phyloP scores from a whole-genome alignment of 2,797 vertebrate species.

The Babyrousa celebensis region DNA sequence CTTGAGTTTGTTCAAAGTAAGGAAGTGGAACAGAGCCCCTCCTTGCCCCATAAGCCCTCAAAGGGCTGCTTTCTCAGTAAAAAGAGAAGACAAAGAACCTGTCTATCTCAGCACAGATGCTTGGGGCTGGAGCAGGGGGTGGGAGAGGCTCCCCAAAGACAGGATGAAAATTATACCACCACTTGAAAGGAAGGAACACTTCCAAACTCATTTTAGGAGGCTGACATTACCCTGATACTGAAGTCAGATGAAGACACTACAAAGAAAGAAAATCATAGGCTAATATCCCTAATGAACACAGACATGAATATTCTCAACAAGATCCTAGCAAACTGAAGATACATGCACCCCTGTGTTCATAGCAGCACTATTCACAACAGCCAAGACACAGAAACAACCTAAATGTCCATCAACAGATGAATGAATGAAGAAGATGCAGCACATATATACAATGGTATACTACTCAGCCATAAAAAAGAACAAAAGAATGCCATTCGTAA shows the following conservation, averaged over 20 bases:
- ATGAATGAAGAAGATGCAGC: too few relatives aligned
- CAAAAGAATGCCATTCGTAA: too few relatives aligned
- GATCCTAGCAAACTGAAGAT: background rate
- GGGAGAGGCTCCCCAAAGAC: background rate
- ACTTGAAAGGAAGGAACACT: background rate
- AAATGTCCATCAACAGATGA: too few relatives aligned
- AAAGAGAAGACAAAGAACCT: slow-evolving; percentile 45
- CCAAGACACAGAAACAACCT: too few relatives aligned
- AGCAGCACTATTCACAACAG: too few relatives aligned
- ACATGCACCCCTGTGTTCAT: too few relatives aligned
- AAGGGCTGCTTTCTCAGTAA: background rate
- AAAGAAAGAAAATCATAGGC: background rate
- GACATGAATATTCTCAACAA: background rate
- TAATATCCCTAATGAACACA: background rate
- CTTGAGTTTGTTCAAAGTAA: background rate
- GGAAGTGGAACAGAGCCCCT: background rate
- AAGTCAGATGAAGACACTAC: background rate
- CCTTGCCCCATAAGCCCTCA: background rate
- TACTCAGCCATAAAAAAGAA: too few relatives aligned
- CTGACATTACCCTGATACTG: background rate
- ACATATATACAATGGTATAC: too few relatives aligned
- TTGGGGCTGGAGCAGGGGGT: background rate
- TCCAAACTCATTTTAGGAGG: slow-evolving; percentile 9
- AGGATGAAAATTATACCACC: background rate
- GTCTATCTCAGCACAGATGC: background rate